These are phyloP conservation scores for Aplochiton taeniatus DNA, from an alignment of 2,797 vertebrate species.

Conservation along the genomic window DNA sequence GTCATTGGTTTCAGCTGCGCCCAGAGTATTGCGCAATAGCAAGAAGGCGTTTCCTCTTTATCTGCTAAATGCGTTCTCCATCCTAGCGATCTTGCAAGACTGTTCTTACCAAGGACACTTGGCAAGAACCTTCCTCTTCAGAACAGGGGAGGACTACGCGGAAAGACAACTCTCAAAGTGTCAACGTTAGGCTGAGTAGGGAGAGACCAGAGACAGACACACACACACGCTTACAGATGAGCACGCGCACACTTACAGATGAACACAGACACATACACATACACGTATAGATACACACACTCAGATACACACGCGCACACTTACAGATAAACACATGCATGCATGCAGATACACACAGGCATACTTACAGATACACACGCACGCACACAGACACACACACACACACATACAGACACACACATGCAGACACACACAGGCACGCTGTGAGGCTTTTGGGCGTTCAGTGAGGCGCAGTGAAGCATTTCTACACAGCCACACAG, in stretches of 20 bases:
- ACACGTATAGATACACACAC: background rate
- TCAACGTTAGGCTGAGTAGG: no score
- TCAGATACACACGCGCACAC: background rate
- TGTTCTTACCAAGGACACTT: no score
- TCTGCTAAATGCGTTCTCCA: no score
- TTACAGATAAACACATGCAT: background rate
- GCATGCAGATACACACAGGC: background rate
- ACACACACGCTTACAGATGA: background rate
- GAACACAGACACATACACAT: no score
- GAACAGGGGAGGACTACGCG: slow-evolving; percentile 53
- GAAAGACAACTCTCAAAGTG: slow-evolving; percentile 30
- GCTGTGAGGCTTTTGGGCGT: background rate
- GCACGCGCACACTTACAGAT: background rate
- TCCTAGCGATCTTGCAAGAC: no score
- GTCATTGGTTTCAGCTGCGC: no score
- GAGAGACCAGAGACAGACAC: slow-evolving; percentile 9
- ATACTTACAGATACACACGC: background rate
- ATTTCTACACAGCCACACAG: no score
- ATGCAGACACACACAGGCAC: slow-evolving; percentile 1
- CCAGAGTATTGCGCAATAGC: no score
- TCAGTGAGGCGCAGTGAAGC: no score
- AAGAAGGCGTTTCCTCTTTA: no score
- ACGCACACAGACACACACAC: background rate
- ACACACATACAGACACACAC: background rate
- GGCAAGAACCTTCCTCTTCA: no score